These are phyloP conservation scores for Strix aluco DNA, from an alignment of 2,113 vertebrate genomes.

Conservation along the genomic window DNA sequence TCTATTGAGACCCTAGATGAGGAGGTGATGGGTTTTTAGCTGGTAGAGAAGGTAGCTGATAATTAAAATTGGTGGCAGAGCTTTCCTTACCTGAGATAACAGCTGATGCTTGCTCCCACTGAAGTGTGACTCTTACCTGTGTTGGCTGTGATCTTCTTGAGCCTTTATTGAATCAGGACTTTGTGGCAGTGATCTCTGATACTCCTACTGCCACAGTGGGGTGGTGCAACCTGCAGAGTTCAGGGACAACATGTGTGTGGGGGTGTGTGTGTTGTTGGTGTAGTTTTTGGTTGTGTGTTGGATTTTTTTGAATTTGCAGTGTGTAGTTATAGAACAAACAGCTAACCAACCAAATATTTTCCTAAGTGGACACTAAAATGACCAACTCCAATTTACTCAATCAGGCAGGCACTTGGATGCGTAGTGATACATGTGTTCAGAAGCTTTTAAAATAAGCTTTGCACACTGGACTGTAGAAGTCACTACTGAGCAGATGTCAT, in stretches of 20 bases:
- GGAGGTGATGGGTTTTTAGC: not conserved
- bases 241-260: fast-evolving
- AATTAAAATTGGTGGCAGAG: not conserved
- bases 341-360: not conserved
- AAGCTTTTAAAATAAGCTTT: not conserved
- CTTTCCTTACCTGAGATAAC: not conserved
- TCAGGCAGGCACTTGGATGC: not conserved
- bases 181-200: not conserved
- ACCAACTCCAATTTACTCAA: not conserved
- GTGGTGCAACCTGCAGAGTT: not conserved
- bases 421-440: not conserved
- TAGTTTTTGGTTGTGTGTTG: not conserved
- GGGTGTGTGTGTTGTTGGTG: fast-evolving
- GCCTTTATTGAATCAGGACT: not conserved
- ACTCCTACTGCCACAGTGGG: fast-evolving
- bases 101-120: not conserved
- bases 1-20: not conserved
- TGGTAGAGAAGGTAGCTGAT: not conserved
- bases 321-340: not conserved
- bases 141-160: not conserved
- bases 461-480: not conserved
- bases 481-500: not conserved
- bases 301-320: not conserved
- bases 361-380: not conserved
- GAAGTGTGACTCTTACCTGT: not conserved